Conservation (phyloP, 2,797 vertebrate species). For the Xerus rutilus region DNA sequence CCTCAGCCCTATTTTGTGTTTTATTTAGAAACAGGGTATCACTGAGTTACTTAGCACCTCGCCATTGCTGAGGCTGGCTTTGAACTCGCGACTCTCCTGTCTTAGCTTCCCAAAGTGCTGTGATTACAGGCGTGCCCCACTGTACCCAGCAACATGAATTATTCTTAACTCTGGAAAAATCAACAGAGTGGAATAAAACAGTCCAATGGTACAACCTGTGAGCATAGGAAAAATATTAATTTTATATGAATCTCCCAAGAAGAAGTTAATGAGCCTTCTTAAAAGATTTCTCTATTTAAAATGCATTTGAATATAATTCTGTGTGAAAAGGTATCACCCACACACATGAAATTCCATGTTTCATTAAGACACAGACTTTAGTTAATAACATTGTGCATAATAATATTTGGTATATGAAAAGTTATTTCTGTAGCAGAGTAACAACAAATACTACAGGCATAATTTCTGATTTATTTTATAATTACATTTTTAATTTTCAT, state of each 20-base stretch:
- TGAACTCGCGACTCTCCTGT: no score
- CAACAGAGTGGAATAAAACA: neutral
- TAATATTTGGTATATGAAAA: neutral
- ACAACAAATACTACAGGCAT: neutral
- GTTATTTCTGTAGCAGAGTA: neutral
- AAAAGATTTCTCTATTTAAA: neutral
- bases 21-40: no score
- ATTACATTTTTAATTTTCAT: neutral
- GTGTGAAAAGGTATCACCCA: neutral
- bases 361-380: neutral
- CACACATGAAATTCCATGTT: neutral
- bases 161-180: constrained; percentile 9
- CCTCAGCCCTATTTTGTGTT: no score
- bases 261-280: neutral
- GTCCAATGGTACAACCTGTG: neutral
- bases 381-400: neutral
- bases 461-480: neutral
- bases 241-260: neutral
- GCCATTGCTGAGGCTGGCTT: no score
- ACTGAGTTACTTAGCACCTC: no score
- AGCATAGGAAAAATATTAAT: neutral
- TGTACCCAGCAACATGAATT: no score
- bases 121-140: no score
- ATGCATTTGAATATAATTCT: neutral
- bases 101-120: no score